Evolutionary conservation across 2,797 vertebrate genomes (phyloP).

Genomic region (Hoplostethus mediterraneus): DNA sequence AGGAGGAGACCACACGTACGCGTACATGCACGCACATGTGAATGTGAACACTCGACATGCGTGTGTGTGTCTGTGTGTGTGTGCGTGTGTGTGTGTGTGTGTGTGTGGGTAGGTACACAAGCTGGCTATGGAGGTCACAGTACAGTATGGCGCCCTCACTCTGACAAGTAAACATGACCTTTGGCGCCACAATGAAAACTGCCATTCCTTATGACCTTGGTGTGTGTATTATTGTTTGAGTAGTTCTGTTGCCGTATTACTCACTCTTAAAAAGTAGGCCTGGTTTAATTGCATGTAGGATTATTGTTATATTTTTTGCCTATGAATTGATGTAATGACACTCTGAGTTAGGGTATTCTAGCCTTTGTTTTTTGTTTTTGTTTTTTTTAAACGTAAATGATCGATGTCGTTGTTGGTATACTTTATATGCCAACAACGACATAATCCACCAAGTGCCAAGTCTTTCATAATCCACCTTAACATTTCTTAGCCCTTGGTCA

Average conservation of each 20-base stretch:
- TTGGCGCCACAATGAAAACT: slow-evolving; percentile 80
- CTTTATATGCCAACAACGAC: no score
- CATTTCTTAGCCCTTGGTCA: slow-evolving; percentile 7
- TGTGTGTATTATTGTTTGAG: slow-evolving; percentile 70
- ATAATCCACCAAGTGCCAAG: not conserved
- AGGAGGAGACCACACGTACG: slow-evolving; percentile 58
- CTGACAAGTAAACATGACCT: slow-evolving; percentile 87
- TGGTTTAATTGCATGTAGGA: slow-evolving; percentile 25
- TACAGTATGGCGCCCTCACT: slow-evolving; percentile 85
- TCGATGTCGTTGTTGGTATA: no score
- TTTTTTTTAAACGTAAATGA: no score
- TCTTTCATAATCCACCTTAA: not conserved
- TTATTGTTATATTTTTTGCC: not conserved
- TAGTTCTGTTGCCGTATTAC: slow-evolving; percentile 67
- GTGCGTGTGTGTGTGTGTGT: slow-evolving; percentile 15
- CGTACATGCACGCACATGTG: slow-evolving; percentile 58
- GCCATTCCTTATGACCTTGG: slow-evolving; percentile 81
- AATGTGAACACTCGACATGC: slow-evolving; percentile 57
- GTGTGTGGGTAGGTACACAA: slow-evolving; percentile 65
- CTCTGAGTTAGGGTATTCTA: not conserved
- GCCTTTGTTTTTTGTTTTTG: no score
- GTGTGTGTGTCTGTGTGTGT: no score
- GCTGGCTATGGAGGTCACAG: slow-evolving; percentile 79
- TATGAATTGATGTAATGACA: not conserved
- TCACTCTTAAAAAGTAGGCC: slow-evolving; percentile 43